Evolutionary conservation across 2,113 vertebrate genomes (phyloP).

Genomic region (Oplegnathus fasciatus): DNA sequence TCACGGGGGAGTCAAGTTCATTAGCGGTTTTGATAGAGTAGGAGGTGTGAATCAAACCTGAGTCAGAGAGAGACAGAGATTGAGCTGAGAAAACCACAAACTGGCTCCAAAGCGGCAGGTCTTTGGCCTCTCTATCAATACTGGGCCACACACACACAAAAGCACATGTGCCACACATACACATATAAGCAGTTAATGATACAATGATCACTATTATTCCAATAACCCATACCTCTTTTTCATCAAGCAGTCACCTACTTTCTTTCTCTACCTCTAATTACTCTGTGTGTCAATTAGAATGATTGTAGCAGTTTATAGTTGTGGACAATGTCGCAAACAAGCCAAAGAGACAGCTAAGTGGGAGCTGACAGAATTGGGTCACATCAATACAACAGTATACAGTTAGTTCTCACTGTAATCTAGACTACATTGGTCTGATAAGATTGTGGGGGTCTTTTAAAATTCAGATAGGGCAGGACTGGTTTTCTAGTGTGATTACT

Average conservation of each 20-base stretch:
- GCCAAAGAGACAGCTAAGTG: not conserved
- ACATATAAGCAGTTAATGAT: not conserved
- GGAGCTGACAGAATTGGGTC: constrained; percentile 37
- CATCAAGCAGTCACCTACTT: not conserved
- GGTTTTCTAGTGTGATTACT: not conserved
- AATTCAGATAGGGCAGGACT: not conserved
- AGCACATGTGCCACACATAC: not conserved
- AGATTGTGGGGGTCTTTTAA: constrained; percentile 3
- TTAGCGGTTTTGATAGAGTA: constrained; percentile 58
- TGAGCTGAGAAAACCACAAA: constrained; percentile 53
- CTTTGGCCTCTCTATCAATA: constrained; percentile 48
- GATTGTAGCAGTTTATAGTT: not conserved
- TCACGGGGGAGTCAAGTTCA: constrained; percentile 64
- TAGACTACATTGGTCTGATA: constrained; percentile 20
- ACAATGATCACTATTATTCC: constrained; percentile 3
- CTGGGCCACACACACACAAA: constrained; percentile 17
- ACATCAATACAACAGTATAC: constrained; percentile 11
- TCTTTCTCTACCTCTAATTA: constrained; percentile 6
- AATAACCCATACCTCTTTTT: not conserved
- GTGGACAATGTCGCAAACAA: not conserved
- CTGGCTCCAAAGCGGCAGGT: constrained; percentile 20
- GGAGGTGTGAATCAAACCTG: constrained; percentile 58
- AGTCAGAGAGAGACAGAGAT: constrained; percentile 13
- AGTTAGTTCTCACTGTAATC: constrained; percentile 29
- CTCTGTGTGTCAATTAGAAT: not conserved